Percentiles rank a stretch among this genome's conserved stretches.
These are phyloP conservation scores for Mobula hypostoma DNA, from an alignment of 2,113 vertebrate genomes.

Conservation along the genomic window DNA sequence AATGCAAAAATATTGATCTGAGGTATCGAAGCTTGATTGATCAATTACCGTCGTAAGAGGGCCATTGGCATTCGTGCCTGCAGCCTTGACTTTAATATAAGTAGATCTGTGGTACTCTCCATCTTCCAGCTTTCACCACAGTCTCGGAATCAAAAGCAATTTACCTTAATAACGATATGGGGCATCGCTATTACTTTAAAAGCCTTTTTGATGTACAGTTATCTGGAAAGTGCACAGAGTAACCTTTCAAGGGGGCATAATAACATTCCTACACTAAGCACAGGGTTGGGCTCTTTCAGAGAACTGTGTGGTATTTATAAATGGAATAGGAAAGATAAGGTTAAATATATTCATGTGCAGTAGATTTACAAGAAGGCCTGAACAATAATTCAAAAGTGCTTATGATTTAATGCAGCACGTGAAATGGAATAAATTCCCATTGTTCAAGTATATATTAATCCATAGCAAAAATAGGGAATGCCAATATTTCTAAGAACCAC, in stretches of 20 bases:
- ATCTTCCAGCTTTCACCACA: background rate
- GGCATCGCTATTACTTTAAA: conserved; percentile 34
- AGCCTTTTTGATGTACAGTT: conserved; percentile 33
- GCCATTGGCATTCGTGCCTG: background rate
- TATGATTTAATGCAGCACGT: background rate
- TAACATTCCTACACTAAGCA: conserved; percentile 29
- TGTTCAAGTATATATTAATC: background rate
- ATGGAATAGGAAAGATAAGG: background rate
- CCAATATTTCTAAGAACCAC: background rate
- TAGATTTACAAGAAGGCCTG: background rate
- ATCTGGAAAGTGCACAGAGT: conserved; percentile 23
- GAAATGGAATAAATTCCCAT: background rate
- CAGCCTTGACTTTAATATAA: conserved; percentile 19
- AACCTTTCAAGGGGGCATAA: conserved; percentile 33
- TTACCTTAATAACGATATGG: conserved; percentile 25
- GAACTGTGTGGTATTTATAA: background rate
- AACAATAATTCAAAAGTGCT: background rate
- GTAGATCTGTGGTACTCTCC: background rate
- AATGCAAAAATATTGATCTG: conserved; percentile 20
- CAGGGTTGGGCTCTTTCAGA: conserved; percentile 11
- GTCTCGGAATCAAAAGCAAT: conserved; percentile 29
- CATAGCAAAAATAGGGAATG: background rate
- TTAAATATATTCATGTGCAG: background rate
- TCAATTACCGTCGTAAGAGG: background rate
- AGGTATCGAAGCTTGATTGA: conserved; percentile 21